phyloP scores from a whole-genome alignment of 2,113 vertebrate species.

The Laticauda colubrina region DNA sequence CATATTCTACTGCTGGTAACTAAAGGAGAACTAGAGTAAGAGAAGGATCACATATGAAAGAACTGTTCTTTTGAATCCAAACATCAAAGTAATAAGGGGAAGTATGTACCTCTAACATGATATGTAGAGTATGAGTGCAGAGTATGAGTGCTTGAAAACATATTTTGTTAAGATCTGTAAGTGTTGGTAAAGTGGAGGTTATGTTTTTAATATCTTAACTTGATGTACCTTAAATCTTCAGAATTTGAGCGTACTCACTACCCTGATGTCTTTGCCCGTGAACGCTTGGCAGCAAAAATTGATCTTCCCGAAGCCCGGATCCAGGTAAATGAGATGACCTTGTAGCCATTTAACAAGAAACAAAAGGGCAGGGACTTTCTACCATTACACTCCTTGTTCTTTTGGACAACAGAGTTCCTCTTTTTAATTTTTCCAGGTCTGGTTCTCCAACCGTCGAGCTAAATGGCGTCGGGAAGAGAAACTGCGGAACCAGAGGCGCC shows the following conservation, averaged over 20 bases:
- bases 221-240: conserved; percentile 40
- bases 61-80: neutral
- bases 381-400: neutral
- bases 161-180: neutral
- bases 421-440: conserved; percentile 67
- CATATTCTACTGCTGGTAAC: neutral
- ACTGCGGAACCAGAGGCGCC: conserved; percentile 79
- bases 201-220: neutral
- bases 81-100: neutral
- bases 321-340: conserved; percentile 64
- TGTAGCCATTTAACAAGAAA: neutral
- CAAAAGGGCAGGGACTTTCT: neutral
- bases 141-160: too few species aligned
- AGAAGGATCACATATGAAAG: neutral
- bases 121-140: too few species aligned
- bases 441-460: conserved; percentile 85
- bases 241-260: conserved; percentile 86
- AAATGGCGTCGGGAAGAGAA: conserved; percentile 86
- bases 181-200: neutral
- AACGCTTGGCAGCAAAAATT: conserved; percentile 82
- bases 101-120: neutral
- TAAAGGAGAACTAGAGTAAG: neutral
- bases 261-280: conserved; percentile 82
- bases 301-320: conserved; percentile 84
- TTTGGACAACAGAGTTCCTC: neutral